These are phyloP conservation scores for Ailurus styani DNA, from an alignment of 2,113 vertebrate genomes.

Conservation along the genomic window DNA sequence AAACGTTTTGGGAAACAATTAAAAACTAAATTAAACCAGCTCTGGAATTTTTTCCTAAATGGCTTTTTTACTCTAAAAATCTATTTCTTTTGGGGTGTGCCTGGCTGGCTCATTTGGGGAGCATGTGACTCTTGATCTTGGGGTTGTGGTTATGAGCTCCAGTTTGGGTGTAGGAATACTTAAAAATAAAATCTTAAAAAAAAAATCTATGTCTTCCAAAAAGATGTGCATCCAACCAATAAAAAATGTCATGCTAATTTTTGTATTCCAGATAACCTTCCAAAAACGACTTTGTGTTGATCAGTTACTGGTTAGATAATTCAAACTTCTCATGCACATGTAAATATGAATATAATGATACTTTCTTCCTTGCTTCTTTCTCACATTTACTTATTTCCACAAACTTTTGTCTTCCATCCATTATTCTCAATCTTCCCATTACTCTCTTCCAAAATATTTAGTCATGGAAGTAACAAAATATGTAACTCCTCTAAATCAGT, in stretches of 20 bases:
- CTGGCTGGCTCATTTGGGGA: background rate
- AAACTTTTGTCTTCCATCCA: background rate
- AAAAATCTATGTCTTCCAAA: background rate
- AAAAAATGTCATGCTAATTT: background rate
- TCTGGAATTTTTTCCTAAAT: background rate
- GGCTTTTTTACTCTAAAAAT: background rate
- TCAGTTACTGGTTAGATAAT: background rate
- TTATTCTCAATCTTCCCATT: background rate
- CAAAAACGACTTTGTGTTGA: background rate
- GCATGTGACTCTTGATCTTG: background rate
- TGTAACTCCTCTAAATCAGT: background rate
- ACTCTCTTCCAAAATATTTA: conserved; percentile 17
- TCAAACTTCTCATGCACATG: background rate
- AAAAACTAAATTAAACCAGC: background rate
- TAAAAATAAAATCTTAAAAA: background rate
- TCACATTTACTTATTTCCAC: background rate
- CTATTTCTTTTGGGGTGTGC: background rate
- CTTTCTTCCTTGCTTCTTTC: background rate
- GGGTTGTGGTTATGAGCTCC: background rate
- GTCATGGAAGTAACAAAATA: background rate
- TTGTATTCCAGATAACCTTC: background rate
- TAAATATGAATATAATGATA: background rate
- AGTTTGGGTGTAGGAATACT: background rate
- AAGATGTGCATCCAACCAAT: background rate
- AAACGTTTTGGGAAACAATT: background rate